These are phyloP conservation scores for Brachionus angularis DNA, from an alignment of 1,140 invertebrate genomes.

Conservation along the genomic window DNA sequence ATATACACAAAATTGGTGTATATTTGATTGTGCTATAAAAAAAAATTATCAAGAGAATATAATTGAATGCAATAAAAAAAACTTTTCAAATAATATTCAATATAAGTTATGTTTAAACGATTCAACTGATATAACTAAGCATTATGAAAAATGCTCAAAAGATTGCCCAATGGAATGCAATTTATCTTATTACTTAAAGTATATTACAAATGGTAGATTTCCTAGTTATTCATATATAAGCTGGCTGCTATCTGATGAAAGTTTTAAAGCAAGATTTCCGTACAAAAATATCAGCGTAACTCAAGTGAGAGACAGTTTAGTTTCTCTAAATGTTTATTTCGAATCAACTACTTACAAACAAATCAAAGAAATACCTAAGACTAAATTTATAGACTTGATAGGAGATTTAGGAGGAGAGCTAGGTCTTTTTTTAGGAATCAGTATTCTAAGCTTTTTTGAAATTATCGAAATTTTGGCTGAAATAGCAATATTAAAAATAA, in stretches of 20 bases:
- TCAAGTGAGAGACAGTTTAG: neutral
- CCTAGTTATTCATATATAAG: neutral
- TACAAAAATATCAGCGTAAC: neutral
- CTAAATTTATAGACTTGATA: neutral
- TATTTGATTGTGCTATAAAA: neutral
- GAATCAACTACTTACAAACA: neutral
- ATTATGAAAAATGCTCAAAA: neutral
- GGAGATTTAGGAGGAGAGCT: slow-evolving; percentile 22
- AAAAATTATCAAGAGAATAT: neutral
- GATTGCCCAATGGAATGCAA: slow-evolving; percentile 39
- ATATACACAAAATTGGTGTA: slow-evolving; percentile 7
- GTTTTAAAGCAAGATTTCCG: neutral
- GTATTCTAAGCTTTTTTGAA: slow-evolving; percentile 34
- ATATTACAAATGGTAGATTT: neutral
- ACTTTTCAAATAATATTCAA: neutral
- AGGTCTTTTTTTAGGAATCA: slow-evolving; percentile 35
- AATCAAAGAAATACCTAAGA: neutral
- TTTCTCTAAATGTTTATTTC: slow-evolving; percentile 22
- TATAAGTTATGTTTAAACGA: neutral
- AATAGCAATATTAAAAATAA: too few species aligned
- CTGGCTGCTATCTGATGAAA: neutral
- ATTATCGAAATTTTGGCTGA: slow-evolving; percentile 28
- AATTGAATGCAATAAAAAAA: neutral
- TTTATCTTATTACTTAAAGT: neutral
- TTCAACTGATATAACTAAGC: slow-evolving; percentile 2